Evolutionary conservation across 2,888 invertebrate genomes (phyloP).

Genomic region (Tachina lurida): DNA sequence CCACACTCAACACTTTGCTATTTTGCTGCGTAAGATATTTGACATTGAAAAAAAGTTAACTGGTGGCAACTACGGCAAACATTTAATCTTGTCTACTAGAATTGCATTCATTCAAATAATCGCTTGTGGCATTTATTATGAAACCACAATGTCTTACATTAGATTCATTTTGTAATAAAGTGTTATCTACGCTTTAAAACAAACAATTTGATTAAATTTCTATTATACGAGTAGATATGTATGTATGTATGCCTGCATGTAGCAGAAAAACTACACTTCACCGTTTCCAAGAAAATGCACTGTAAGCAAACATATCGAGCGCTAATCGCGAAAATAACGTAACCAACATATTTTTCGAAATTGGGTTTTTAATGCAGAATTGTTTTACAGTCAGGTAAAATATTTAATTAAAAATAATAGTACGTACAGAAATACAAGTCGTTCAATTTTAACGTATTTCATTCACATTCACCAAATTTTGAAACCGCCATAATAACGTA

Average conservation of each 20-base stretch:
- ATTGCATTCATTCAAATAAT: slow-evolving; percentile 27
- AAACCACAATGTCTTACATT: slow-evolving; percentile 26
- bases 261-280: neutral
- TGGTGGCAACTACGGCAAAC: slow-evolving; percentile 2
- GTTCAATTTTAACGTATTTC: neutral
- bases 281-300: slow-evolving; percentile 7
- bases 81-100: neutral
- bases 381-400: neutral
- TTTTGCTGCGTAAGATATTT: neutral
- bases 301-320: neutral
- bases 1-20: too few species aligned
- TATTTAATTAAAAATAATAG: neutral
- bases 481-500: neutral
- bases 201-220: slow-evolving; percentile 30
- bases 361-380: too few species aligned
- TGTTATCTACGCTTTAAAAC: slow-evolving; percentile 16
- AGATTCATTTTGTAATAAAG: slow-evolving; percentile 16
- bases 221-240: neutral
- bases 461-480: neutral
- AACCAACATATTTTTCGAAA: neutral
- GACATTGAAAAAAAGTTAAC: neutral
- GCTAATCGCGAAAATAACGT: neutral
- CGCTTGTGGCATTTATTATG: slow-evolving; percentile 2
- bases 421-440: neutral
- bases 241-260: neutral